These are phyloP conservation scores for Chelon labrosus DNA, from an alignment of 2,797 vertebrate genomes.

Conservation along the genomic window DNA sequence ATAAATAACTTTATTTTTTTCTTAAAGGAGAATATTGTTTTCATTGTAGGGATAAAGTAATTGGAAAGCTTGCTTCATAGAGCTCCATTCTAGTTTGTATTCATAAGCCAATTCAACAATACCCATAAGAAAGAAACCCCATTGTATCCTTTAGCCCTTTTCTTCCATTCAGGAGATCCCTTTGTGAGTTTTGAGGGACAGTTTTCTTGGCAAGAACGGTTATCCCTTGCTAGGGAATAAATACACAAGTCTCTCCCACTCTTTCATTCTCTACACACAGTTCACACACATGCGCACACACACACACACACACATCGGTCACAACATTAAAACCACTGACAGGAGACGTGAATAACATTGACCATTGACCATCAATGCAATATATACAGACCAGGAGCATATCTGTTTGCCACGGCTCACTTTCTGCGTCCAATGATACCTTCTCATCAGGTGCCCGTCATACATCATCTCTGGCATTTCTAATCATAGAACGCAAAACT, in stretches of 20 bases:
- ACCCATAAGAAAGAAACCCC: conserved; percentile 19
- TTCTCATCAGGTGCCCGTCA: conserved; percentile 47
- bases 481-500: conserved; percentile 50
- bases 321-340: too few species aligned
- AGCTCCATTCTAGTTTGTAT: conserved; percentile 28
- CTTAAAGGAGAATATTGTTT: too few species aligned
- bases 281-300: too few species aligned
- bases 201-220: conserved; percentile 39
- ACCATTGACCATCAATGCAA: conserved; percentile 20
- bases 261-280: too few species aligned
- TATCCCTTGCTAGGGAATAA: conserved; percentile 39
- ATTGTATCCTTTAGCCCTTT: conserved; percentile 28
- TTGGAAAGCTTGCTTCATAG: conserved; percentile 42
- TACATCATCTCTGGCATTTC: conserved; percentile 67
- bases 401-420: conserved; percentile 23
- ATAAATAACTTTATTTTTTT: too few species aligned
- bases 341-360: too few species aligned
- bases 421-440: conserved; percentile 51
- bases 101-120: conserved; percentile 23
- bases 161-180: conserved; percentile 45
- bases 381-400: neutral
- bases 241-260: neutral
- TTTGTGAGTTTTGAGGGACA: conserved; percentile 32
- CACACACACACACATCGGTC: neutral
- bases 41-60: conserved; percentile 18